Percentiles rank a stretch among this genome's conserved stretches.
These are phyloP conservation scores for Periophthalmodon schlosseri DNA, from an alignment of 2,113 vertebrate species.

Conservation along the genomic window DNA sequence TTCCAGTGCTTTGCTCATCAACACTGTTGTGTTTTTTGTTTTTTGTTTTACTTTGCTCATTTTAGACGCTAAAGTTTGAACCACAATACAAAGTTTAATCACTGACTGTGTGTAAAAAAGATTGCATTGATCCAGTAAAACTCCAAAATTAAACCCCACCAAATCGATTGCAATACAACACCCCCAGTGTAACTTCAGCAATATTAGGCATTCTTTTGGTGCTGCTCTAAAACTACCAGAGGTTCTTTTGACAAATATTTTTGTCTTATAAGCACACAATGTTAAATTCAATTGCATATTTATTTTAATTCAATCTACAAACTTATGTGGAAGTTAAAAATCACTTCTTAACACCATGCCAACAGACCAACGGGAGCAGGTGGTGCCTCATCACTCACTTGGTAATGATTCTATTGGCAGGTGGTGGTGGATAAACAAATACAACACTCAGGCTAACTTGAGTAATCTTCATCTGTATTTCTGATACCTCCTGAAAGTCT, in stretches of 20 bases:
- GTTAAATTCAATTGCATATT: background rate
- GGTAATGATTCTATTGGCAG: slow-evolving; percentile 48
- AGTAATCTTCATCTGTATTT: slow-evolving; percentile 18
- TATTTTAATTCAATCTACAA: background rate
- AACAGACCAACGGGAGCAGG: slow-evolving; percentile 43
- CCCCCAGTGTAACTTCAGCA: background rate
- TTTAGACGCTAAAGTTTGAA: background rate
- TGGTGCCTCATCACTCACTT: slow-evolving; percentile 46
- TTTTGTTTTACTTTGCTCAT: background rate
- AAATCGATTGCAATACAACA: background rate
- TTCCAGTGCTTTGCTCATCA: too few relatives aligned
- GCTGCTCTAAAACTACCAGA: background rate
- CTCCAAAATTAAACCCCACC: background rate
- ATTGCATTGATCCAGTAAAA: slow-evolving; percentile 7
- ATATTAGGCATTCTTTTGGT: slow-evolving; percentile 2
- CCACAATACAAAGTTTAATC: background rate
- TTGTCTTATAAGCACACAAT: background rate
- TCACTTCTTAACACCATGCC: slow-evolving; percentile 13
- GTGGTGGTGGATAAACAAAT: slow-evolving; percentile 24
- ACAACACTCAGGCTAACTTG: slow-evolving; percentile 13
- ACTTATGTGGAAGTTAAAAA: slow-evolving; percentile 29
- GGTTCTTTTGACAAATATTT: background rate
- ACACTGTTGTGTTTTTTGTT: background rate
- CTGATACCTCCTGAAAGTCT: slow-evolving; percentile 10
- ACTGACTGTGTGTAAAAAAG: background rate